phyloP scores from a whole-genome alignment of 1,140 invertebrate genomes.

The Drosophila willistoni region DNA sequence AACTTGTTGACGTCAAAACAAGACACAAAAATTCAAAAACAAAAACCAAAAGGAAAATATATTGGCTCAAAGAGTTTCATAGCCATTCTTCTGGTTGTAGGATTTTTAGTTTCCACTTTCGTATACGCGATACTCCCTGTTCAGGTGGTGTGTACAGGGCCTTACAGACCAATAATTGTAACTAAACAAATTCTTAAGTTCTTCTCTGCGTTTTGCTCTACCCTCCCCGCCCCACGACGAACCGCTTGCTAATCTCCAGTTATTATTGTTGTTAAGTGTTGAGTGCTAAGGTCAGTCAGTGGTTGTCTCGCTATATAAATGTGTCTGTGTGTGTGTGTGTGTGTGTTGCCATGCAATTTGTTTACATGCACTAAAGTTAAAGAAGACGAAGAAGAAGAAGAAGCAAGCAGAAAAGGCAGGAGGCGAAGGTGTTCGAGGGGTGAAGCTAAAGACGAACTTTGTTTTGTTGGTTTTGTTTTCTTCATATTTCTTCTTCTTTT shows the following conservation, averaged over 20 bases:
- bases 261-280: slow-evolving; percentile 27
- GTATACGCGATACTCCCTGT: no score
- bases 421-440: neutral
- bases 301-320: slow-evolving; percentile 38
- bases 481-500: neutral
- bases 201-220: neutral
- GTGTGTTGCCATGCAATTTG: slow-evolving; percentile 51
- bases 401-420: slow-evolving; percentile 2
- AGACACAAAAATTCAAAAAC: neutral
- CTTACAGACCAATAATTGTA: no score
- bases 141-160: no score
- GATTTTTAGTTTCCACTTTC: no score
- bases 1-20: slow-evolving; percentile 13
- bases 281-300: slow-evolving; percentile 68
- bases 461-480: slow-evolving; percentile 28
- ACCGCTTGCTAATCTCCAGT: neutral
- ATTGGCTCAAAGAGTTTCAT: no score
- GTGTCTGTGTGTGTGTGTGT: slow-evolving; percentile 7
- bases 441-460: slow-evolving; percentile 37
- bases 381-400: slow-evolving; percentile 21
- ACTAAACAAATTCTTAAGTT: no score
- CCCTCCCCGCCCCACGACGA: neutral
- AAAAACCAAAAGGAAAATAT: no score
- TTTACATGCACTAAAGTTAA: slow-evolving; percentile 45
- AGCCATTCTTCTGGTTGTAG: no score